Evolutionary conservation across 2,797 vertebrate genomes (phyloP).

Genomic region (Benthosema pterotum): DNA sequence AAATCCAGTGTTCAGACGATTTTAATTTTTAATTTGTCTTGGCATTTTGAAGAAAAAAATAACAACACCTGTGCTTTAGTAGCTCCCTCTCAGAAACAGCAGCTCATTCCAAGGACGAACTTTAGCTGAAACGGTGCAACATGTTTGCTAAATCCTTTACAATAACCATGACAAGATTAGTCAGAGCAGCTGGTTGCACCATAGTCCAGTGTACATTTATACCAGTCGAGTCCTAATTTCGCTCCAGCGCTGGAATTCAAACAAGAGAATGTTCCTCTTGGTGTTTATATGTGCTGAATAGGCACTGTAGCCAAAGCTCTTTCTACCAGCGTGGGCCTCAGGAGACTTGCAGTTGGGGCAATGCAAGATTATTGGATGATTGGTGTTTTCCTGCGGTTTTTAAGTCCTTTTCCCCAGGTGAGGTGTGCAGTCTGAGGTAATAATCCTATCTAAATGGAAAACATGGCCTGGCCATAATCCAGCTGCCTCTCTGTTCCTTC

Average conservation of each 20-base stretch:
- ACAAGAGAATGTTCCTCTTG: conserved; percentile 24
- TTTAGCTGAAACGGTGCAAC: conserved; percentile 17
- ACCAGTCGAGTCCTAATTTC: conserved; percentile 6
- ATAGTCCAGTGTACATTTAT: not conserved
- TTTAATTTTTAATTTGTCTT: not conserved
- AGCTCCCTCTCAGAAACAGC: too few relatives aligned
- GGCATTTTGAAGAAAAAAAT: not conserved
- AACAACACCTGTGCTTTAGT: not conserved
- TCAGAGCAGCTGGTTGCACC: not conserved
- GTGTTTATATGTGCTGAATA: conserved; percentile 15
- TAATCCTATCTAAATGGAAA: conserved; percentile 78
- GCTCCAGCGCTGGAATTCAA: not conserved
- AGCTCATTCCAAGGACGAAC: conserved; percentile 3
- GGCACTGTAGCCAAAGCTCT: conserved; percentile 26
- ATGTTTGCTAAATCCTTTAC: not conserved
- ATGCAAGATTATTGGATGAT: conserved; percentile 52
- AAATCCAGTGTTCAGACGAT: too few relatives aligned
- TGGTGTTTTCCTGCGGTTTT: conserved; percentile 61
- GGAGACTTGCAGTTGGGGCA: conserved; percentile 31
- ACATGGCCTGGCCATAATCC: conserved; percentile 76
- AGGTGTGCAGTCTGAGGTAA: conserved; percentile 67
- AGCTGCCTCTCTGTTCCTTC: conserved; percentile 70
- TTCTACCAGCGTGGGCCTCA: conserved; percentile 27
- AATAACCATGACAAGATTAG: not conserved
- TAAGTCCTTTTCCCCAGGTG: conserved; percentile 67